Evolutionary conservation across 2,797 vertebrate genomes (phyloP).

Genomic region (Pantherophis alleghaniensis): DNA sequence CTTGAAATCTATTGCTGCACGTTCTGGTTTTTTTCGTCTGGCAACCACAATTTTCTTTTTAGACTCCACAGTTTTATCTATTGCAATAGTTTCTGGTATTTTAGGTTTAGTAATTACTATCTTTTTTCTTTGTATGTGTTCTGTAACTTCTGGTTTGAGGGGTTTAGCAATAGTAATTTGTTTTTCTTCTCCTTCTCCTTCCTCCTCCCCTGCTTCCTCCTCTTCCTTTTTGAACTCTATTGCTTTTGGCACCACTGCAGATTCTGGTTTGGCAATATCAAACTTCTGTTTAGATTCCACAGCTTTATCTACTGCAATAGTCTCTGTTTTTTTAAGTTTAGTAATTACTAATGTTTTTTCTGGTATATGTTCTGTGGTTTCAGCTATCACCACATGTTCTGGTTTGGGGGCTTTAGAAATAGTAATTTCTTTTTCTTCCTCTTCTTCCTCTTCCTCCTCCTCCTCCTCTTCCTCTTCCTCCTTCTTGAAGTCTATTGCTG

Average conservation of each 20-base stretch:
- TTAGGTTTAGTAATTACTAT: slow-evolving; percentile 46
- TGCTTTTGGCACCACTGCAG: background rate
- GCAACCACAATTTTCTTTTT: too few species aligned
- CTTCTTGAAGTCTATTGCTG: too few species aligned
- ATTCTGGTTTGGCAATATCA: slow-evolving; percentile 44
- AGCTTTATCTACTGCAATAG: slow-evolving; percentile 47
- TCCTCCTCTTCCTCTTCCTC: too few species aligned
- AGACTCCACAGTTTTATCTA: too few species aligned
- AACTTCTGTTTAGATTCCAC: background rate
- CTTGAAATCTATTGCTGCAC: background rate
- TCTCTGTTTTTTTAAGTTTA: slow-evolving; percentile 64
- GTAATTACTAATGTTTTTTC: slow-evolving; percentile 53
- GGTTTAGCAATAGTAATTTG: background rate
- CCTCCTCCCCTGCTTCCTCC: background rate
- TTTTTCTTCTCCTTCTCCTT: background rate
- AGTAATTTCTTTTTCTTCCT: slow-evolving; percentile 25
- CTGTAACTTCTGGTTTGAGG: background rate
- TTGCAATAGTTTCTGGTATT: slow-evolving; percentile 43
- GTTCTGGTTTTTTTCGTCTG: too few species aligned
- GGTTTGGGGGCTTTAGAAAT: slow-evolving; percentile 36
- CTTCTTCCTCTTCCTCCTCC: background rate
- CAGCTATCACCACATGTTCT: slow-evolving; percentile 58
- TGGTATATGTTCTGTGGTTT: slow-evolving; percentile 63
- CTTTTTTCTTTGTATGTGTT: background rate
- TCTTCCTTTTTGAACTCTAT: background rate